Base-by-base conservation (phyloP, 2,113 vertebrate genomes). In the Australoheros scitulus region DNA sequence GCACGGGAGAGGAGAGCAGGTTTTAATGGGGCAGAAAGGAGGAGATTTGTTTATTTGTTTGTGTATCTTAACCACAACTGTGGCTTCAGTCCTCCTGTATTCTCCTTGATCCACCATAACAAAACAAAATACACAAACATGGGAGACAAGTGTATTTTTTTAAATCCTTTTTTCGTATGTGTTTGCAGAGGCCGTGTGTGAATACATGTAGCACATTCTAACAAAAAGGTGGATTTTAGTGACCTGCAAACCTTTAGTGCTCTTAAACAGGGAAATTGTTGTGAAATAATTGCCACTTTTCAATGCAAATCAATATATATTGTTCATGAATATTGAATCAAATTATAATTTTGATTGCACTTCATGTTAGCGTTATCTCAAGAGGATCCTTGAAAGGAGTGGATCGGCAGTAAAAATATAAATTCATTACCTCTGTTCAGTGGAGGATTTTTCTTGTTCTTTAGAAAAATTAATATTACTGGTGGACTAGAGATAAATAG, bases 1-100 rank as follows among this genome's bases (percentile, higher is more conserved):
- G 77, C 91, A 90, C 89, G 83, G 61, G 91, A 93, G 91, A 89
- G 70, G 78, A 74, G 77, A 88, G 56, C 81, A 60, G 88, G 82
- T 90, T 92, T 91, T 92, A 90, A 93, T 92, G 88, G 91, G 90
- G 78, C 72, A 87, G 81, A 84, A 81, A 89, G 80, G 74, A 85
- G 82, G 61, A 89, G 89, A 86, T 84, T 74, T 82, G 87, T 77
- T 76, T 84, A 86, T 77, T 76, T 85, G 90, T 92, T 87, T 86
- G 55, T 87, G 78, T 85, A 65, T 91, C 52, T 79, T 80, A 84
- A 89, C 80, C 82, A 86, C 82, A 89, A 82, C 60, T 52, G 81
- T 34, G 60, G 56, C 61, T 61, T 61, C 65, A 74, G 64, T 76
- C 74, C 63, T 72, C 41, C 75, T 29, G 65, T n/a, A 15, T 50